Base-by-base conservation (phyloP, 2,888 invertebrate genomes). In the Gryllus longicercus region DNA sequence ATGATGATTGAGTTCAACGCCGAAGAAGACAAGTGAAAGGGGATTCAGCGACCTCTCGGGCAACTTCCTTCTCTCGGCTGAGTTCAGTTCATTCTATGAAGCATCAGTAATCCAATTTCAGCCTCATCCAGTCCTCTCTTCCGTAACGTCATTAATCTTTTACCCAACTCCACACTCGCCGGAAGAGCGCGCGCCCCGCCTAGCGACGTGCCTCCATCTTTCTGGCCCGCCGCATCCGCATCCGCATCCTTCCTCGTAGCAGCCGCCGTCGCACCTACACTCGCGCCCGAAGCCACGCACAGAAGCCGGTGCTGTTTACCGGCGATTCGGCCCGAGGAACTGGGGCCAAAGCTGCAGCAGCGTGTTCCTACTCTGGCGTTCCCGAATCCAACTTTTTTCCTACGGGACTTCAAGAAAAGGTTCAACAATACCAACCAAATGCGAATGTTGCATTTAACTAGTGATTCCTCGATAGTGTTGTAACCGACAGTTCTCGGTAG, bases 41-140 rank as follows among this genome's bases (percentile, higher is more conserved):
- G 63, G 63, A 63, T 63, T 63, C 63, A n/a, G 63, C 63, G 14
- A 63, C 63, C 63, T 63, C 63, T 63, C 63, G 63, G 63, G 63
- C 63, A 63, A 63, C 63, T 63, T 63, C 63, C 63, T 63, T 63
- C 63, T 63, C 63, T n/a, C 16, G n/a, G n/a, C 63, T 63, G 63
- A 63, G 63, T 63, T 63, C 63, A 63, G 63, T 63, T 63, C 63
- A 63, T 63, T 63, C 63, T 63, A 63, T 63, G 63, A 63, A 63
- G 63, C 63, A 63, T 63, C 63, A 63, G 63, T 63, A 63, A 63
- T 63, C 63, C 63, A 63, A 63, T 63, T 63, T 63, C 63, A 63
- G 63, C 63, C 63, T 18, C 63, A 63, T 63, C 63, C 63, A 63
- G 63, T 63, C 63, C 63, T 63, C 63, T 63, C 63, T 63, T 63